These are phyloP conservation scores for Apodemia mormo DNA, from an alignment of 2,888 invertebrate species.

Conservation along the genomic window DNA sequence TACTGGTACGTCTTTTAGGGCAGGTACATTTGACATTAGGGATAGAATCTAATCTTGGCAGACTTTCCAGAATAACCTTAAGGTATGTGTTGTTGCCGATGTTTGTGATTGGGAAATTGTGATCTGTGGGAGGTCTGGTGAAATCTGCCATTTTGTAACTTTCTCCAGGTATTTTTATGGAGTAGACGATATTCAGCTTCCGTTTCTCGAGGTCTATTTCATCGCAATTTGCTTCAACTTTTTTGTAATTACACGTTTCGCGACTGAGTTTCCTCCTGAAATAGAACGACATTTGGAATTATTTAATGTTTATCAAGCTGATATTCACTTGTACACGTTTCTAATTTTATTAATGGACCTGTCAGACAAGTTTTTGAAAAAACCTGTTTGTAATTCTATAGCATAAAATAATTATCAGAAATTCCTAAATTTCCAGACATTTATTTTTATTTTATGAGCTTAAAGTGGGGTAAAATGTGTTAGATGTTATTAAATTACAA, in stretches of 20 bases:
- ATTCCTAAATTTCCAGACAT: too few relatives aligned
- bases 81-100: constrained; percentile 84
- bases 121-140: constrained; percentile 82
- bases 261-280: constrained; percentile 73
- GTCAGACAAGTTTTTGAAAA: too few relatives aligned
- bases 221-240: constrained; percentile 72
- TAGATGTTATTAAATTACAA: too few relatives aligned
- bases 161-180: constrained; percentile 86
- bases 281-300: constrained; percentile 22
- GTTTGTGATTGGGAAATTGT: constrained; percentile 87
- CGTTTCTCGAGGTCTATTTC: constrained; percentile 56
- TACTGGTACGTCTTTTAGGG: constrained; percentile 60
- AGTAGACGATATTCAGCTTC: constrained; percentile 83
- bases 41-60: constrained; percentile 88
- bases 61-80: constrained; percentile 83
- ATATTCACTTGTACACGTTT: too few relatives aligned
- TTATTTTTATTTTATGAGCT: too few relatives aligned
- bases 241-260: constrained; percentile 75
- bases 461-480: too few relatives aligned
- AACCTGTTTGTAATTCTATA: too few relatives aligned
- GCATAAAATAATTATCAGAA: too few relatives aligned
- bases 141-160: constrained; percentile 78
- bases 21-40: constrained; percentile 81
- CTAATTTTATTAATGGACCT: too few relatives aligned
- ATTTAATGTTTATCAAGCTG: too few relatives aligned